Base-by-base conservation (phyloP, 2,797 vertebrate species). In the Hemibagrus guttatus region DNA sequence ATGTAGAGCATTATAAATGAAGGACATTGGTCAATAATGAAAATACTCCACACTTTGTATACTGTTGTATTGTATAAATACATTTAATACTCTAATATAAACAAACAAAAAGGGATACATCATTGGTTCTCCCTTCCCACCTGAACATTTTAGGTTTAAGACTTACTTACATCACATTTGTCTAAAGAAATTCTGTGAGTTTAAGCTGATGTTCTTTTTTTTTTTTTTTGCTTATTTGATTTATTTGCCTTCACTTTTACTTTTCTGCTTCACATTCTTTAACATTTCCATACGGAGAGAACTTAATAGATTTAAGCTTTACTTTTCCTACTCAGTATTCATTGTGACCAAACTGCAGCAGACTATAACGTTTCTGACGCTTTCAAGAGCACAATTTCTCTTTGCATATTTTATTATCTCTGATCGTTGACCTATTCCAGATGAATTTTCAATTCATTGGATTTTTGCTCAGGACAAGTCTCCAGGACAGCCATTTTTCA, bases 361-460 rank as follows among this genome's bases (percentile, higher is more conserved):
- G 42, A 66, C 79, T 49, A 39, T 35, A 76, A 69, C 64, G 39
- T 79, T 78, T 71, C 28, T 42, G 12, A 79, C 14, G 68, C 63
- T 19, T 46, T 69, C 52, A 61, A 64, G 8, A 71, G 71, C 63
- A 23, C 28, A 6, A 76, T 69, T 49, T 83, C 61, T 76, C 52
- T 83, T 87, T 66, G 42, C 84, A 63, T 75, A 68, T 54, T 46
- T 69, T 26, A 75, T 85, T 74, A 82, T 85, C 21, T 76, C 12
- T 49, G 69, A 52, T 81, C 52, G 19, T 66, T 61, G 59, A 76
- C 71, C 64, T 71, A 79, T 83, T 79, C 42, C 28, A 35, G 35
- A 31, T 64, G 59, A 49, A 52, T 52, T 82, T 66, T 66, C 42
- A 66, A 42, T 66, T 82, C n/a, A 66, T 3, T 52, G 26, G 42